phyloP scores from a whole-genome alignment of 2,888 invertebrate genomes.

The Catocala fraxini region DNA sequence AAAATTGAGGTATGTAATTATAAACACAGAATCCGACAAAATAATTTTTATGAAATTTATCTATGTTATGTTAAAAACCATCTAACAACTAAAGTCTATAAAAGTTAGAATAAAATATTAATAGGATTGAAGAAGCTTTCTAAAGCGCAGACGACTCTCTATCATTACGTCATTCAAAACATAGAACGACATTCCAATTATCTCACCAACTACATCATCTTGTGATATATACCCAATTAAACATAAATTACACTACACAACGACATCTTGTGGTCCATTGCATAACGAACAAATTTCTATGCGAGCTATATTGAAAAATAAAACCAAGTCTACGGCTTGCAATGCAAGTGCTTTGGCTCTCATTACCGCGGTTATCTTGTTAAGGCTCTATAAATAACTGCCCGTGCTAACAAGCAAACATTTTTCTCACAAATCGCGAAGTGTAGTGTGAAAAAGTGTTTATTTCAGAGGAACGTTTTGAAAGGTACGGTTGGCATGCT shows the following conservation, averaged over 20 bases:
- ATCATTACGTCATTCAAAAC: neutral
- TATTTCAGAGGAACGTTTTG: slow-evolving; percentile 37
- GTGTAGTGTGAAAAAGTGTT: slow-evolving; percentile 41
- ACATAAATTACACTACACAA: slow-evolving; percentile 4
- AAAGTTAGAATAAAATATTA: too few relatives aligned
- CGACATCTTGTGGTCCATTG: slow-evolving; percentile 15
- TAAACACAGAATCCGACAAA: too few relatives aligned
- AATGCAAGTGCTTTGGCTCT: slow-evolving; percentile 48
- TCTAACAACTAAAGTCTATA: too few relatives aligned
- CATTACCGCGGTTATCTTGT: slow-evolving; percentile 62
- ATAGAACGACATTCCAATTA: neutral
- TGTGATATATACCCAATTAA: slow-evolving; percentile 27
- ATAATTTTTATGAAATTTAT: too few relatives aligned
- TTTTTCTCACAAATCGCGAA: slow-evolving; percentile 52
- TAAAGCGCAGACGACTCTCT: too few relatives aligned
- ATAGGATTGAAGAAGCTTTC: too few relatives aligned
- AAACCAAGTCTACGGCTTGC: slow-evolving; percentile 33
- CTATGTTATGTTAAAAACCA: too few relatives aligned
- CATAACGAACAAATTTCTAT: slow-evolving; percentile 41
- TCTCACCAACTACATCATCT: neutral
- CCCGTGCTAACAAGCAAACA: slow-evolving; percentile 56
- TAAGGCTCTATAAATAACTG: slow-evolving; percentile 60
- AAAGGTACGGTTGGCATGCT: slow-evolving; percentile 6
- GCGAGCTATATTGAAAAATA: slow-evolving; percentile 46
- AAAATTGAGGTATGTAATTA: too few relatives aligned